Evolutionary conservation across 2,113 vertebrate genomes (phyloP), one percentile per base, ranked within the genome.

Genomic region (Ptilonorhynchus violaceus): DNA sequence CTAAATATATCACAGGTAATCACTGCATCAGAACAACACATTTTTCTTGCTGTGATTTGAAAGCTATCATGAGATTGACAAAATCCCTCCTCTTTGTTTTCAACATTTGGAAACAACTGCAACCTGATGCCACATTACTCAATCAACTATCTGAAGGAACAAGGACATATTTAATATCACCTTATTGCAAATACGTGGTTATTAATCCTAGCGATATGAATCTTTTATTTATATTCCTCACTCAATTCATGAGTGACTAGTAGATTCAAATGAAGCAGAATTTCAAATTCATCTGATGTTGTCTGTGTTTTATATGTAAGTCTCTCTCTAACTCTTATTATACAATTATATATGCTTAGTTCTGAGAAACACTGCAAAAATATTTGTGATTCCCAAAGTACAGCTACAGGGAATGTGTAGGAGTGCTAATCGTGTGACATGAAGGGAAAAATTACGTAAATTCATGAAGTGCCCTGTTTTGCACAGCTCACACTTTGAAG

Each of bases 361-460:
- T 89, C 89, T 97, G 47, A 75, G 35, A 94, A 97, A 97, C 85
- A 97, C 91, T 85, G 77, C 64, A 89, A 94, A 96, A 95, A 96
- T 93, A 94, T 96, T 96, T 95, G 84, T 97, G 90, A 92, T 94
- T 96, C 89, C 47, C 62, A 58, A 95, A 92, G 73, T 63, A 84
- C 68, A 93, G 84, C 97, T 95, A 96, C 60, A 85, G 92, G 95
- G 88, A 96, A 50, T 3, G 33, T 47, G 96, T 96, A 91, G 96
- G 97, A 97, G 95, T 91, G 93, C 59, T 95, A 95, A 97, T 72
- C 72, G 39, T 33, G 7, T 94, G 96, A 84, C 58, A 79, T 79
- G 79, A 96, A 96, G 89, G 84, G 50, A 58, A 77, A 88, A 85
- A 74, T 64, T 75, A 60, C 25, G 2, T 90, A 94, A 74, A 92